A percentile compares a stretch with the other conserved stretches of the same genome.
phyloP scores from a whole-genome alignment of 2,113 vertebrate genomes.

The Melanostigma gelatinosum region DNA sequence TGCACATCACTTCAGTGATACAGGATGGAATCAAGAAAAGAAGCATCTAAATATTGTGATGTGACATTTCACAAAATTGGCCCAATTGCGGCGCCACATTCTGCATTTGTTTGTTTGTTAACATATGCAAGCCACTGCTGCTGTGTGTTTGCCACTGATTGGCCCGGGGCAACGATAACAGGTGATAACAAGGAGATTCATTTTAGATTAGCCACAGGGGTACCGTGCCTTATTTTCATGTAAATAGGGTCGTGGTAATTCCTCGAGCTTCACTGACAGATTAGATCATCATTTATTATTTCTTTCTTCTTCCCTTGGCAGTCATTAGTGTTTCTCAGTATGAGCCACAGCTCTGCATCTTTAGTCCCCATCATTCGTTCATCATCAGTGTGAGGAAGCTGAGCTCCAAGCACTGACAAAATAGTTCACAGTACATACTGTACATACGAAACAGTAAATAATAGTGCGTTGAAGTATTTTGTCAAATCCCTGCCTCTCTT shows the following conservation, averaged over 20 bases:
- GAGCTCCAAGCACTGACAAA: conserved; percentile 21
- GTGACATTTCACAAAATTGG: conserved; percentile 46
- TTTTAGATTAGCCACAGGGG: conserved; percentile 29
- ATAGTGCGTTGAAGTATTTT: neutral
- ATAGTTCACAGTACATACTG: conserved; percentile 16
- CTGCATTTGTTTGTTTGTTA: conserved; percentile 42
- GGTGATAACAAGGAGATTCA: conserved; percentile 40
- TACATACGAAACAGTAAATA: neutral
- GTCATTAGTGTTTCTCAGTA: conserved; percentile 34
- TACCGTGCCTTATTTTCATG: conserved; percentile 39
- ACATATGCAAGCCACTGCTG: conserved; percentile 10
- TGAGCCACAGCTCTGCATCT: conserved; percentile 33
- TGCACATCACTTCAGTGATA: neutral
- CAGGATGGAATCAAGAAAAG: conserved; percentile 4
- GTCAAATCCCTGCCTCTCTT: conserved; percentile 11
- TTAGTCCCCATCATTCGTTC: conserved; percentile 47
- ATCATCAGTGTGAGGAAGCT: conserved; percentile 24
- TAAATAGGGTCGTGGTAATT: conserved; percentile 49
- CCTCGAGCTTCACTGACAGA: conserved; percentile 37
- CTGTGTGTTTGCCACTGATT: conserved; percentile 39
- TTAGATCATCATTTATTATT: conserved; percentile 26
- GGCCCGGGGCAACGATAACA: conserved; percentile 18
- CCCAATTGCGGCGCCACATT: neutral
- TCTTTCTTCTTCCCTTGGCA: neutral
- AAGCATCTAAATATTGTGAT: neutral